These are phyloP conservation scores for Maniola hyperantus DNA, from an alignment of 2,888 invertebrate genomes.

Conservation along the genomic window DNA sequence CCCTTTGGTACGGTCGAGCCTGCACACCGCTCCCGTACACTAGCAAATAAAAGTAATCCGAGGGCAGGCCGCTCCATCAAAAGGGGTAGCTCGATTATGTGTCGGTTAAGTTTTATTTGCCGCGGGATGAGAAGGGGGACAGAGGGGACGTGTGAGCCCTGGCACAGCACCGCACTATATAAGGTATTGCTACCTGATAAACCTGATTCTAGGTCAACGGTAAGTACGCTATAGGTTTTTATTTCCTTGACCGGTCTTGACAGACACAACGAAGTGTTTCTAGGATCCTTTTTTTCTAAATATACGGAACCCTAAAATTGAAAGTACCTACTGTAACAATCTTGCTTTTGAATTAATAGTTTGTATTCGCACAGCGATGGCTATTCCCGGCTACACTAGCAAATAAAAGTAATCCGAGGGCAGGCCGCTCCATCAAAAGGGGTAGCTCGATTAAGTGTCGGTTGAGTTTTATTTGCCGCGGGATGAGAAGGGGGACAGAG, in stretches of 20 bases:
- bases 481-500: conserved; percentile 44
- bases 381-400: conserved; percentile 48
- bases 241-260: too few relatives aligned
- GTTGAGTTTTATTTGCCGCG: conserved; percentile 75
- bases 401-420: conserved; percentile 66
- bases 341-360: too few relatives aligned
- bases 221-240: too few relatives aligned
- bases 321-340: background rate
- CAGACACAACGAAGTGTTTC: too few relatives aligned
- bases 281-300: too few relatives aligned
- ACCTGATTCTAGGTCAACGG: too few relatives aligned
- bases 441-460: conserved; percentile 79
- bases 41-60: conserved; percentile 65
- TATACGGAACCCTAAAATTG: too few relatives aligned
- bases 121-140: conserved; percentile 46
- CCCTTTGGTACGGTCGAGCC: too few relatives aligned
- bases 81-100: conserved; percentile 80
- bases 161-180: conserved; percentile 75
- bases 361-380: conserved; percentile 13
- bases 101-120: conserved; percentile 78
- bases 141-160: conserved; percentile 58
- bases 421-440: conserved; percentile 77
- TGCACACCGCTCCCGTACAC: too few relatives aligned
- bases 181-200: too few relatives aligned
- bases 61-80: conserved; percentile 74